These are phyloP conservation scores for Eristalis pertinax DNA, from an alignment of 2,888 invertebrate species.

Conservation along the genomic window DNA sequence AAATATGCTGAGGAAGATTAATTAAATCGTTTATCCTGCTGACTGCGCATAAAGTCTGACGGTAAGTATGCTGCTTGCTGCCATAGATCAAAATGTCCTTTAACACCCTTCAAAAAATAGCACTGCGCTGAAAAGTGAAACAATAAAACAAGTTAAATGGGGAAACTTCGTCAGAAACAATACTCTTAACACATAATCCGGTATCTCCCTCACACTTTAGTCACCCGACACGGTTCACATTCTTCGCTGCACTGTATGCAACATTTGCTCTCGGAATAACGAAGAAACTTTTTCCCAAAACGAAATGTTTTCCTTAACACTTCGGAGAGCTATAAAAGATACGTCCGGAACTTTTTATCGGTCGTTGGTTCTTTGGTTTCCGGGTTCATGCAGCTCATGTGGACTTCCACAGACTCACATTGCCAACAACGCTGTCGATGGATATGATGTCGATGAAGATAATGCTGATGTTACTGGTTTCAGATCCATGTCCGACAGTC, in stretches of 20 bases:
- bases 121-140: not conserved
- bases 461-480: conserved; percentile 30
- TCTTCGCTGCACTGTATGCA: conserved; percentile 4
- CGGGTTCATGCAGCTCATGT: not conserved
- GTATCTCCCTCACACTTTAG: not conserved
- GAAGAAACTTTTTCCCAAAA: conserved; percentile 47
- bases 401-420: not conserved
- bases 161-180: conserved; percentile 20
- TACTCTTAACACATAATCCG: conserved; percentile 18
- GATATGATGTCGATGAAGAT: conserved; percentile 19
- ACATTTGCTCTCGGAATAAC: conserved; percentile 20
- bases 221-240: not conserved
- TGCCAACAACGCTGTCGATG: not conserved
- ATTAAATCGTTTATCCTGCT: not conserved
- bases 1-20: not conserved
- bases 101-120: not conserved
- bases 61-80: not conserved
- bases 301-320: conserved; percentile 56
- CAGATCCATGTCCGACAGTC: conserved; percentile 36
- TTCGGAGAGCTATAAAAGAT: conserved; percentile 57
- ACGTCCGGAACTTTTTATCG: conserved; percentile 53
- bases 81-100: not conserved
- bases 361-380: conserved; percentile 39
- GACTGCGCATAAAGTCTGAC: not conserved
- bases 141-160: conserved; percentile 12